These are phyloP conservation scores for Apteryx owenii DNA, from an alignment of 2,113 vertebrate genomes.

Conservation along the genomic window DNA sequence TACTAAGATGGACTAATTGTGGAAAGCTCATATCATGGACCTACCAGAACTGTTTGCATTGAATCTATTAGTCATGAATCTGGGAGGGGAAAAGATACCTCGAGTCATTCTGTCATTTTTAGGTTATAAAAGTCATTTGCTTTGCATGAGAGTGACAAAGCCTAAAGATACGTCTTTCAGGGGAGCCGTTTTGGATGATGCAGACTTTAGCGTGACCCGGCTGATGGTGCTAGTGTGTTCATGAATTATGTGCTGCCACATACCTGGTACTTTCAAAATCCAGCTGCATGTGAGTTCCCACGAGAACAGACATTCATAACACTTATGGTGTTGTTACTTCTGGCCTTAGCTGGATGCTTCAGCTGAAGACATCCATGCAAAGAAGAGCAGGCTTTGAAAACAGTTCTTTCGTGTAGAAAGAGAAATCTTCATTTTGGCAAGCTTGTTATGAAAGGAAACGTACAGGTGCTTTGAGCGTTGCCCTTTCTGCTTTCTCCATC, in stretches of 20 bases:
- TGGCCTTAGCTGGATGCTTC: background rate
- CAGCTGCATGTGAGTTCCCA: background rate
- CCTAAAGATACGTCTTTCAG: background rate
- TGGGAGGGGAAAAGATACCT: background rate
- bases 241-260: background rate
- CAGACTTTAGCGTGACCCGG: background rate
- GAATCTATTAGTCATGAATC: background rate
- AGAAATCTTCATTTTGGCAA: background rate
- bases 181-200: rapidly evolving
- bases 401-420: too few species aligned
- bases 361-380: background rate
- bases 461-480: rapidly evolving
- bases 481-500: background rate
- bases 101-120: background rate
- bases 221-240: background rate
- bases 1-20: conserved; percentile 12
- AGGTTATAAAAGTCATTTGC: background rate
- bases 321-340: background rate
- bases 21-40: background rate
- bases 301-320: too few species aligned
- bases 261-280: background rate
- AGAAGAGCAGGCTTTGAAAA: background rate
- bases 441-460: rapidly evolving
- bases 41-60: background rate
- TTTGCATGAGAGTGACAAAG: background rate